phyloP scores from a whole-genome alignment of 2,113 vertebrate species.

The Nyctereutes procyonoides region DNA sequence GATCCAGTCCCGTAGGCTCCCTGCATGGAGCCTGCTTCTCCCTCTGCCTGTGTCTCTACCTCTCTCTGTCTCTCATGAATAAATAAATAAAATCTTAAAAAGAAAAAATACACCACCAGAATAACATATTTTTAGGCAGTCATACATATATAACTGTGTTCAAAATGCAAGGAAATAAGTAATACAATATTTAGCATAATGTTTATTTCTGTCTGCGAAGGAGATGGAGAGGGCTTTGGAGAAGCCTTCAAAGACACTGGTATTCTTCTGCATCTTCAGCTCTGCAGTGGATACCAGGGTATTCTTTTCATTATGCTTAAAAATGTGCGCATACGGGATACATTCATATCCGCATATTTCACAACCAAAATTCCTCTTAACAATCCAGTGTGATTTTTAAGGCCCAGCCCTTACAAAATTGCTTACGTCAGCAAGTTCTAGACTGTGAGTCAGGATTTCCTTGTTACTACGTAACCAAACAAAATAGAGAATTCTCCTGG shows the following conservation, averaged over 20 bases:
- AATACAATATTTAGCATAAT: not conserved
- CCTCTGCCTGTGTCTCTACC: too few species aligned
- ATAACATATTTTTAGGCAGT: not conserved
- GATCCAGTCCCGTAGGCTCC: too few species aligned
- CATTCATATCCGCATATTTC: not conserved
- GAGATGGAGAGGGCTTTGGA: not conserved
- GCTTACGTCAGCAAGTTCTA: not conserved
- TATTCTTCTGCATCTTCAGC: not conserved
- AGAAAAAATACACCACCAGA: not conserved
- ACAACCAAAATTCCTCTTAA: not conserved
- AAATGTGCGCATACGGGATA: not conserved
- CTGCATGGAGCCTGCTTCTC: too few species aligned
- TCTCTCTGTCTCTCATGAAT: too few species aligned
- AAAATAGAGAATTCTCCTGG: constrained; percentile 41
- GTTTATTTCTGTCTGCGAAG: not conserved
- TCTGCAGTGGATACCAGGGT: not conserved
- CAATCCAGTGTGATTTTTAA: not conserved
- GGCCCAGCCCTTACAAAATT: not conserved
- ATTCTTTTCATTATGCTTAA: constrained; percentile 21
- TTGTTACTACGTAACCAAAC: constrained; percentile 51
- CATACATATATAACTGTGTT: not conserved
- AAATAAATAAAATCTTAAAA: too few species aligned
- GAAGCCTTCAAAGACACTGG: not conserved
- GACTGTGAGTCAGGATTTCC: not conserved
- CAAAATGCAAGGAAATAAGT: not conserved